Percentiles rank a stretch among this genome's conserved stretches.
Conservation (phyloP, 2,888 invertebrate species). For the Dasysyrphus albostriatus region DNA sequence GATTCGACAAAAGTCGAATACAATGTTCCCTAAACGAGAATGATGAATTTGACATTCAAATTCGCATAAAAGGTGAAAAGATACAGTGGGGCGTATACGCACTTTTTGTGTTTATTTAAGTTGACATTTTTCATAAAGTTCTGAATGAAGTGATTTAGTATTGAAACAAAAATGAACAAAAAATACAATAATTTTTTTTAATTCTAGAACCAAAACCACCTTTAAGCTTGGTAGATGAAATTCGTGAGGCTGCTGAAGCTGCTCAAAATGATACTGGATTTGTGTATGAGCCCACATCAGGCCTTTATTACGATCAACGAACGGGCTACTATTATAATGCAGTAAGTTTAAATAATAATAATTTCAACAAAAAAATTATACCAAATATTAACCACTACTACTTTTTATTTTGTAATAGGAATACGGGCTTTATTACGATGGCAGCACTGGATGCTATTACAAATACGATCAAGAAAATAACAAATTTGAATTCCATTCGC, state of each 20-base stretch:
- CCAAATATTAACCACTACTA: conserved; percentile 7
- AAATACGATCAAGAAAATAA: conserved; percentile 91
- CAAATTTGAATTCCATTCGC: conserved; percentile 92
- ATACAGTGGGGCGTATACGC: too few species aligned
- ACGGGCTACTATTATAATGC: conserved; percentile 96
- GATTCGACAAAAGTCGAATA: too few species aligned
- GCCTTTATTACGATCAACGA: conserved; percentile 94
- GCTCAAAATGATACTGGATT: conserved; percentile 91
- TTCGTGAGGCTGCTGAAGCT: conserved; percentile 90
- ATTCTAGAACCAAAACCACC: conserved; percentile 78
- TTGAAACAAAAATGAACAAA: too few species aligned
- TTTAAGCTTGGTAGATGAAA: conserved; percentile 88
- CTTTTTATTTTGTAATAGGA: conserved; percentile 86
- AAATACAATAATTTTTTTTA: conserved; percentile 68
- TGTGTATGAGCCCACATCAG: conserved; percentile 93
- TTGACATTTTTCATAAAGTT: too few species aligned
- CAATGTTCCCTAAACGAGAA: too few species aligned
- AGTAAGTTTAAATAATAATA: conserved; percentile 85
- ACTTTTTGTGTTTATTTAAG: too few species aligned
- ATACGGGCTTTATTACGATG: conserved; percentile 94
- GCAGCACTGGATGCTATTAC: conserved; percentile 92
- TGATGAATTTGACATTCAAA: too few species aligned
- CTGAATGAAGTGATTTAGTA: too few species aligned
- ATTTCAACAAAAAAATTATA: neutral
- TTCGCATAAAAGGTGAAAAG: too few species aligned